These are phyloP conservation scores for Leguminivora glycinivorella DNA, from an alignment of 1,140 invertebrate genomes.

Conservation along the genomic window DNA sequence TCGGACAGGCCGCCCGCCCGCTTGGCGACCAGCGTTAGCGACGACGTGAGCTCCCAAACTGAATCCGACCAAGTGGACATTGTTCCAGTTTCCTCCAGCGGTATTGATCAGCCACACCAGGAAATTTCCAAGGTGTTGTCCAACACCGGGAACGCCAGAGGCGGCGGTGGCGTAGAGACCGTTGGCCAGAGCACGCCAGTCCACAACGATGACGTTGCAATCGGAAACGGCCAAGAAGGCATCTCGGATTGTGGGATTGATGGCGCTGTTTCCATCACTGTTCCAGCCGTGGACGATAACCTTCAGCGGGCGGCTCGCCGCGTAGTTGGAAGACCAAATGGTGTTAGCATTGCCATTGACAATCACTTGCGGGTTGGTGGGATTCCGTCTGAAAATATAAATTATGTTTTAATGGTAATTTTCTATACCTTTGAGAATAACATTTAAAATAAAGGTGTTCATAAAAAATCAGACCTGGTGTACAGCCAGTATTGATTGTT, in stretches of 20 bases:
- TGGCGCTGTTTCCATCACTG: conserved; percentile 43
- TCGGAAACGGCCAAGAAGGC: conserved; percentile 46
- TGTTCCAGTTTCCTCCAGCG: conserved; percentile 59
- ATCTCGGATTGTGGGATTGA: conserved; percentile 32
- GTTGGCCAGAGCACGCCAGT: conserved; percentile 81
- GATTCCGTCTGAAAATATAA: conserved; percentile 47
- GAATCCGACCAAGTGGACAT: conserved; percentile 92
- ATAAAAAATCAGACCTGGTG: not conserved
- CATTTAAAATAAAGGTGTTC: too few species aligned
- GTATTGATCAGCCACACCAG: conserved; percentile 67
- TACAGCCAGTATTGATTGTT: conserved; percentile 40
- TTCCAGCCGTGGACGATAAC: conserved; percentile 62
- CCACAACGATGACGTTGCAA: conserved; percentile 82
- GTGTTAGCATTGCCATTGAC: conserved; percentile 48
- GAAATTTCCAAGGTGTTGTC: conserved; percentile 61
- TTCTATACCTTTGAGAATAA: not conserved
- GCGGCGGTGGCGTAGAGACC: conserved; percentile 73
- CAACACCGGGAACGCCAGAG: conserved; percentile 70
- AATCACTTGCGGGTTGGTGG: conserved; percentile 45
- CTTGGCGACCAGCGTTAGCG: conserved; percentile 82
- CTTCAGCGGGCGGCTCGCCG: conserved; percentile 36
- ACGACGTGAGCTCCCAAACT: conserved; percentile 93
- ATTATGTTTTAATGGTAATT: not conserved
- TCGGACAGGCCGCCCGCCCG: conserved; percentile 32
- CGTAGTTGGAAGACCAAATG: conserved; percentile 49